Conservation (phyloP, 2,113 vertebrate species). For the Vulpes ferrilata region DNA sequence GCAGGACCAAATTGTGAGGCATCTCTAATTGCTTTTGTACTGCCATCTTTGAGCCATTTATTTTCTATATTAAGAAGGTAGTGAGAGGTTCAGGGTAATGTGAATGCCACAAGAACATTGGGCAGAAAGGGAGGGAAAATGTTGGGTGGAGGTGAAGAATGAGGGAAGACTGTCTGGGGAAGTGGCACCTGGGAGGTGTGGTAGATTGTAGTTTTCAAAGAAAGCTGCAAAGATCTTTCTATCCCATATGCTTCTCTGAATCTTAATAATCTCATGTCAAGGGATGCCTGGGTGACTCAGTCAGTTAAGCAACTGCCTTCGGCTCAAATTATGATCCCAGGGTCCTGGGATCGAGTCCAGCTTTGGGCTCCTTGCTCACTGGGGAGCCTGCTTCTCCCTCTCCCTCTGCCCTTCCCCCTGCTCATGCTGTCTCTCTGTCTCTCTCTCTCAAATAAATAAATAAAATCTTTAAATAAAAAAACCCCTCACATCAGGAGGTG, state of each 20-base stretch:
- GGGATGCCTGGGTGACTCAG: background rate
- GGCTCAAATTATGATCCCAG: no score
- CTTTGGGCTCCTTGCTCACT: no score
- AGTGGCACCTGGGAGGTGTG: background rate
- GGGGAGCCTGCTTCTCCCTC: no score
- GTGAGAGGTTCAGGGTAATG: background rate
- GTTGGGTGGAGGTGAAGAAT: background rate
- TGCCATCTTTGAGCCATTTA: background rate
- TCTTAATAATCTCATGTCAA: background rate
- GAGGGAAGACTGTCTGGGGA: background rate
- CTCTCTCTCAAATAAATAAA: no score
- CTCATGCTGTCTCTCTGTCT: no score
- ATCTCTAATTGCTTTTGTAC: background rate
- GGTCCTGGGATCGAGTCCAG: no score
- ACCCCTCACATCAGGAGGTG: background rate
- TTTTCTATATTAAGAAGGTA: background rate
- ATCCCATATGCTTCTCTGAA: background rate
- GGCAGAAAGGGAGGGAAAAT: background rate
- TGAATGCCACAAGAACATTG: background rate
- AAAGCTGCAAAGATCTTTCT: background rate
- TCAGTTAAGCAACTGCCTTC: no score
- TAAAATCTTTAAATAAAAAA: no score
- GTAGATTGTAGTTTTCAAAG: background rate
- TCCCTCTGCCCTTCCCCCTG: no score
- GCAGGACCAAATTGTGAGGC: background rate